A percentile compares a stretch with the other conserved stretches of the same genome.
These are phyloP conservation scores for Chinchilla lanigera DNA, from an alignment of 2,113 vertebrate species.

Conservation along the genomic window DNA sequence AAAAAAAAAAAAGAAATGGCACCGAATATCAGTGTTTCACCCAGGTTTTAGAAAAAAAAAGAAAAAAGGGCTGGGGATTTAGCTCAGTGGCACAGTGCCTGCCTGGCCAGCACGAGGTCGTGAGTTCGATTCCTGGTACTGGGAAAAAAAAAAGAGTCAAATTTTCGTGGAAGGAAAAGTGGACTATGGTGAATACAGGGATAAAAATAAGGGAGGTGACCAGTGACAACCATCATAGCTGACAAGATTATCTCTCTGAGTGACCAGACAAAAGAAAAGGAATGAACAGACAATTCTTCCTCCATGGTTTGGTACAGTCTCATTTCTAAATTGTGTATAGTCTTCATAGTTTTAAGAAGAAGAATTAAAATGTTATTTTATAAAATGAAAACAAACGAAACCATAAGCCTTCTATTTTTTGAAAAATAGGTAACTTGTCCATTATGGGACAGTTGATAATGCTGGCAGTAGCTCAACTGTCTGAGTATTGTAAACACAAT, in stretches of 20 bases:
- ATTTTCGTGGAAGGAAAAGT: slow-evolving; percentile 94
- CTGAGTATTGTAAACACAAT: background rate
- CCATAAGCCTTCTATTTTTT: background rate
- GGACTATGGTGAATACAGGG: slow-evolving; percentile 68
- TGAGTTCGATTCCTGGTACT: too few species aligned
- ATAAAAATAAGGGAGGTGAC: slow-evolving; percentile 93
- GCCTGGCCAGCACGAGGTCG: too few species aligned
- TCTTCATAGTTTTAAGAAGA: slow-evolving; percentile 77
- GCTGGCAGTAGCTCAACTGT: background rate
- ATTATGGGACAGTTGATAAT: background rate
- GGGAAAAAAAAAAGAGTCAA: background rate
- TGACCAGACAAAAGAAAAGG: slow-evolving; percentile 84
- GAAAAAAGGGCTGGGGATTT: too few species aligned
- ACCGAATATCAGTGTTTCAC: too few species aligned
- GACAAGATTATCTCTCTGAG: too few species aligned
- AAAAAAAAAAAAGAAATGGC: too few species aligned
- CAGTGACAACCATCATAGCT: slow-evolving; percentile 88
- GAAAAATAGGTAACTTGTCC: background rate
- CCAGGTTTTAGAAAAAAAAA: too few species aligned
- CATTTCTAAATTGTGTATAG: slow-evolving; percentile 78
- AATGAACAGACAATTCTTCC: slow-evolving; percentile 81
- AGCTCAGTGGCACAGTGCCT: too few species aligned
- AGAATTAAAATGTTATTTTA: slow-evolving; percentile 83
- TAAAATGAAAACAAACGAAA: background rate
- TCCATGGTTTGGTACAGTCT: slow-evolving; percentile 71